Conservation (phyloP, 2,113 vertebrate species). For the Otis tarda region DNA sequence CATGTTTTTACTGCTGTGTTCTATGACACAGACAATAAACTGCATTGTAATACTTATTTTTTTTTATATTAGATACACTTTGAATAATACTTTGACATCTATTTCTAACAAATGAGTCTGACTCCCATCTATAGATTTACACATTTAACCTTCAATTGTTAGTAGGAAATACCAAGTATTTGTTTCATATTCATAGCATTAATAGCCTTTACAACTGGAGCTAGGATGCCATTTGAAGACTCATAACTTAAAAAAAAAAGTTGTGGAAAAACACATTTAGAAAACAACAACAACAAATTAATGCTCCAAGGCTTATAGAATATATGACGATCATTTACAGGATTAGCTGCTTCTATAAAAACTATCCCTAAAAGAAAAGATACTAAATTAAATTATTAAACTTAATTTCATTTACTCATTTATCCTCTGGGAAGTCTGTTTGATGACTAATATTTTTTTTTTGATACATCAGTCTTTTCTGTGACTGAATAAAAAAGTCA, state of each 20-base stretch:
- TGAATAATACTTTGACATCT: background rate
- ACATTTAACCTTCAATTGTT: background rate
- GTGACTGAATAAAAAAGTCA: background rate
- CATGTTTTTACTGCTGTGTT: background rate
- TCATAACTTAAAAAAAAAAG: background rate
- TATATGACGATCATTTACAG: background rate
- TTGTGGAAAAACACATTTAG: background rate
- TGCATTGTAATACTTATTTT: background rate
- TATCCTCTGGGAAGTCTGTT: background rate
- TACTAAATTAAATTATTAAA: background rate
- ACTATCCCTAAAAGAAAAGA: background rate
- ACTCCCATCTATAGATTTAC: background rate
- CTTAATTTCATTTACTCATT: background rate
- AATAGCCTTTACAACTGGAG: background rate
- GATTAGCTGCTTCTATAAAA: background rate
- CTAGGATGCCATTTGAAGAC: background rate
- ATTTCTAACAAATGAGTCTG: background rate
- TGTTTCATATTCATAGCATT: background rate
- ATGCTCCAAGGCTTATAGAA: background rate
- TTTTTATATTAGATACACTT: background rate
- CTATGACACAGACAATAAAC: background rate
- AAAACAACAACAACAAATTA: background rate
- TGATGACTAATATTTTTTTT: background rate
- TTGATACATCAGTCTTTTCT: background rate
- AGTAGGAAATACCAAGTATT: background rate